Base-by-base conservation (phyloP, 2,888 invertebrate genomes). In the Blastobasis adustella region DNA sequence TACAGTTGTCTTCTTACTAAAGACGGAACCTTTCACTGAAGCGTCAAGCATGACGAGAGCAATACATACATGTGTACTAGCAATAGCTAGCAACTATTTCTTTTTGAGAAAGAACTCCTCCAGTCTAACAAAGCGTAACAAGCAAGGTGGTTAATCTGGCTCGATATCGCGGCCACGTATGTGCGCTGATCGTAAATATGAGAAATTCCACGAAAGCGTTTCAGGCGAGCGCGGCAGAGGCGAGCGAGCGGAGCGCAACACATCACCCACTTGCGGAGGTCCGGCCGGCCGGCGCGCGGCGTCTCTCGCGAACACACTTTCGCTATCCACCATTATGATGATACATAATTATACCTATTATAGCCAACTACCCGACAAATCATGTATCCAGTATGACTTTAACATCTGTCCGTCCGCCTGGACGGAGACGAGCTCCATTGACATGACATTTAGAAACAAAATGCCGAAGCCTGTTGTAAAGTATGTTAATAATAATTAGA, bases 201-300 rank as follows among this genome's bases (percentile, higher is more conserved):
- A 72, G 71, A 73, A 69, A 74, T 76, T 73, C 67, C 65, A 70
- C 62, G 70, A 76, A 74, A 76, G 70, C 71, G 65, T 72, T 59
- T 71, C 65, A 69, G 67, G 67, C 68, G 70, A 69, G 63, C 57
- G 55, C 56, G 53, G 54, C 57, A 55, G 62, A 61, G 57, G 55
- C 60, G 68, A 58, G 65, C 73, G 76, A 82, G 70, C 79, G 73
- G 70, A 82, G 76, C 81, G 82, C 73, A 66, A 77, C 81, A 72
- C 68, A 78, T 79, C 76, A 75, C 75, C 77, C 69, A 78, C 72
- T 77, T 77, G 68, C 61, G 49, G 42, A 61, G 62, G 58, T 62
- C 62, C 63, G 63, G 62, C 58, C 55, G 51, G 49, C 36, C 54
- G 58, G 60, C 63, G 64, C 62, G 59, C 61, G 59, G 54, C 52